Conservation (phyloP, 2,797 vertebrate genomes). For the Cryptoblepharus egeriae region DNA sequence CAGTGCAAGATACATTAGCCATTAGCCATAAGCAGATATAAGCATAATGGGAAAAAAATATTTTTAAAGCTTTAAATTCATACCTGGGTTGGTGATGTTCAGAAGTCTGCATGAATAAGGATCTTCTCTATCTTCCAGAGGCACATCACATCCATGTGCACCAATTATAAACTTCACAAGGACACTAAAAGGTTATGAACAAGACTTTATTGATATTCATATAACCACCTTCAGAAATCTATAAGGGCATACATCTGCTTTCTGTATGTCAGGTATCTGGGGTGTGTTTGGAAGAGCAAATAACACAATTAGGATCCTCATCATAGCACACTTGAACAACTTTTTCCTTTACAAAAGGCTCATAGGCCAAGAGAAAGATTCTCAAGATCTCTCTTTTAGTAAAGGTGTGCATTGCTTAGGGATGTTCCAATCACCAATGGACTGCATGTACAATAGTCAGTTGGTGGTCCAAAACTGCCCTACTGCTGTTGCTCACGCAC, state of each 20-base stretch:
- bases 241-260: neutral
- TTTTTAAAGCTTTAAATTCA: constrained; percentile 31
- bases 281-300: neutral
- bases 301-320: neutral
- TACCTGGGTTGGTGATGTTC: constrained; percentile 92
- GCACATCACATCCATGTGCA: constrained; percentile 87
- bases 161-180: constrained; percentile 97
- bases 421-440: too few species aligned
- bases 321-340: neutral
- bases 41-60: neutral
- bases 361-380: neutral
- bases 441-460: too few species aligned
- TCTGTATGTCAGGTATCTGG: neutral
- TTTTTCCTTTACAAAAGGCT: neutral
- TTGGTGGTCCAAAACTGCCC: too few species aligned
- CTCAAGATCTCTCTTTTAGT: too few species aligned
- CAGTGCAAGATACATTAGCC: neutral
- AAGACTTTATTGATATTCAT: constrained; percentile 58
- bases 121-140: constrained; percentile 93
- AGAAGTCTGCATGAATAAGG: constrained; percentile 92
- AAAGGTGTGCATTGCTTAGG: too few species aligned
- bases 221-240: constrained; percentile 39
- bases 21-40: neutral
- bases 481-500: too few species aligned
- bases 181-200: constrained; percentile 83